Percentiles rank a stretch among this genome's conserved stretches.
These are phyloP conservation scores for Monopis laevigella DNA, from an alignment of 2,888 invertebrate genomes.

Conservation along the genomic window DNA sequence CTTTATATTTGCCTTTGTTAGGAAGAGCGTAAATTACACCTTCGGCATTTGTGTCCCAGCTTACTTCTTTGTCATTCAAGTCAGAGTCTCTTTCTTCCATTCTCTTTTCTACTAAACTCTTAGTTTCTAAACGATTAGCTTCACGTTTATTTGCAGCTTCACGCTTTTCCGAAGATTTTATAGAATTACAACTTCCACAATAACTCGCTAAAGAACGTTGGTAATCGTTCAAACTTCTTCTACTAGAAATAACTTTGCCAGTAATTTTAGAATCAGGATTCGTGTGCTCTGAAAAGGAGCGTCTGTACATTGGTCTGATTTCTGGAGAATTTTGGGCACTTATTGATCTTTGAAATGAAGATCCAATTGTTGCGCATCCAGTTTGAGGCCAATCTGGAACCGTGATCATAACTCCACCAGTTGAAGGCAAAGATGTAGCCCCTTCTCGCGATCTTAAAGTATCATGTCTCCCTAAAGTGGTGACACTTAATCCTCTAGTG, in stretches of 20 bases:
- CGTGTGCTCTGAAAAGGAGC: conserved; percentile 57
- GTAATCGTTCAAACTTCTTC: conserved; percentile 56
- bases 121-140: conserved; percentile 10
- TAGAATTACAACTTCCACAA: conserved; percentile 28
- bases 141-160: conserved; percentile 31
- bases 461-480: conserved; percentile 54
- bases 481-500: conserved; percentile 51
- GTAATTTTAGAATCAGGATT: conserved; percentile 40
- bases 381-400: conserved; percentile 71
- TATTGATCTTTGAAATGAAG: conserved; percentile 44
- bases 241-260: conserved; percentile 57
- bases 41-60: conserved; percentile 66
- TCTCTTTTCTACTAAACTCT: conserved; percentile 26
- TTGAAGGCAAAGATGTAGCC: conserved; percentile 50
- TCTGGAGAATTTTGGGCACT: conserved; percentile 58
- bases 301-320: conserved; percentile 51
- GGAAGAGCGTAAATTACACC: conserved; percentile 62
- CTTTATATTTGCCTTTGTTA: conserved; percentile 61
- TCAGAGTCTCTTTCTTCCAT: conserved; percentile 53
- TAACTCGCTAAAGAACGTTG: conserved; percentile 48
- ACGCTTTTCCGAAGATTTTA: conserved; percentile 21
- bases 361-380: conserved; percentile 34
- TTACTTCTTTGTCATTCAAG: conserved; percentile 65
- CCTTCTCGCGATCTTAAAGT: conserved; percentile 40
- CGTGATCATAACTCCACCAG: conserved; percentile 70